Evolutionary conservation across 2,797 vertebrate species (phyloP), one percentile per base, ranked within the genome.

Genomic region (Takifugu rubripes): DNA sequence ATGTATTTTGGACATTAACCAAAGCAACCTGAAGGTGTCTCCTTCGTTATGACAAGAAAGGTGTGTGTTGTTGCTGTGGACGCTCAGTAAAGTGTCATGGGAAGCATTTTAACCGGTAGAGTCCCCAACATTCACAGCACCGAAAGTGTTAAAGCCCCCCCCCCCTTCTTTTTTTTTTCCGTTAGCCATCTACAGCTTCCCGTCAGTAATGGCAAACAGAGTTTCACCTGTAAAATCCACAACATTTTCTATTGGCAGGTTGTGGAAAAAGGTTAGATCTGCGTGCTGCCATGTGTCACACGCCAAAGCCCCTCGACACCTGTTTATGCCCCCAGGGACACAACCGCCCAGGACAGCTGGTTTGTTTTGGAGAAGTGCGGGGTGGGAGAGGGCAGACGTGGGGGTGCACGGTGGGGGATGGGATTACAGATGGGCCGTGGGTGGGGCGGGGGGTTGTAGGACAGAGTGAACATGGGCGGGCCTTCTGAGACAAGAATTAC

Each of bases 301-400:
- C 77, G 66, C 73, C 70, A 25, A 25, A 14, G 76, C 69, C 72
- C 80, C 82, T 67, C 70, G 65, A 78, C 90, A 91, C 90, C 90
- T 91, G 90, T 90, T 90, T 83, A 80, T 64, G 54, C 79, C 88
- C 84, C 82, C 56, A 16, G 83, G 84, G 87, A 84, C 79, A 72
- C 66, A 62, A 79, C 73, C 59, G 66, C 76, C 81, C 77, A 73
- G 78, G 88, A 90, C 90, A 90, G 90, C 91, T 91, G 89, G 83
- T 86, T 86, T 78, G 83, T 79, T 84, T 85, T 81, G 84, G 67
- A 78, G 81, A 57, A 77, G 77, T 77, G 74, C 53, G 26, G 81
- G 72, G 58, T n/a, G 66, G 82, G 78, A 84, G 68, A 8, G 75
- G 77, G 65, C 44, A 61, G 85, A 87, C 80, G 75, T 80, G 65